Evolutionary conservation across 2,888 invertebrate species (phyloP), one percentile per base, ranked within the genome.

Genomic region (Drosophila quinaria): DNA sequence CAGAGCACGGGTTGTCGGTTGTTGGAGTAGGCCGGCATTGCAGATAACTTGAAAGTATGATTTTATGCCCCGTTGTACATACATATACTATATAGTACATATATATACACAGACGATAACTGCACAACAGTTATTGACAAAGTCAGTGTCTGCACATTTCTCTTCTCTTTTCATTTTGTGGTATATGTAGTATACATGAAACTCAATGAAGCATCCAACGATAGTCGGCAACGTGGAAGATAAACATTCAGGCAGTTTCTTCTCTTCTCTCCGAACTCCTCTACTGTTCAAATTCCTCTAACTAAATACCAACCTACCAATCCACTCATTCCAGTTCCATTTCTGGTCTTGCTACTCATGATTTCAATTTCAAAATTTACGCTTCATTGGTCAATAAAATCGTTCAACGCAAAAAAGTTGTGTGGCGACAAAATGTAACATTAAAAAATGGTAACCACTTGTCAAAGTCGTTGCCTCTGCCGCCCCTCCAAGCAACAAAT

Each of bases 291-390:
- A 22, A 25, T n/a, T 44, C 8, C 3, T 6, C 25, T 2, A n/a
- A n/a, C n/a, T n/a, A n/a, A n/a, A n/a, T n/a, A 6, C 19, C 25
- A 15, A 3, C 3, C n/a, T 31, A 33, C n/a, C 31, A 3, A 22
- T 4, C 19, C 31, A 13, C 33, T n/a, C 42, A 46, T 33, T 2
- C 31, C 29, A 54, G 55, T 50, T 54, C 69, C 79, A 74, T 76
- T 61, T 60, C 60, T 51, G 76, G 65, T 62, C 65, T 58, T 54
- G 51, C 72, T 73, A 68, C 83, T 82, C 66, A 74, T 83, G 81
- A 89, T 84, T 84, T 83, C 84, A 84, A 87, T 89, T 84, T 87
- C 58, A 83, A 75, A 84, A 84, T 89, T 78, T 78, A 83, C 89
- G 84, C 84, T 84, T 87, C 81, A 87, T 80, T 89, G 84, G 75